Evolutionary conservation across 2,888 invertebrate genomes (phyloP).

Genomic region (Itoplectis maculator): DNA sequence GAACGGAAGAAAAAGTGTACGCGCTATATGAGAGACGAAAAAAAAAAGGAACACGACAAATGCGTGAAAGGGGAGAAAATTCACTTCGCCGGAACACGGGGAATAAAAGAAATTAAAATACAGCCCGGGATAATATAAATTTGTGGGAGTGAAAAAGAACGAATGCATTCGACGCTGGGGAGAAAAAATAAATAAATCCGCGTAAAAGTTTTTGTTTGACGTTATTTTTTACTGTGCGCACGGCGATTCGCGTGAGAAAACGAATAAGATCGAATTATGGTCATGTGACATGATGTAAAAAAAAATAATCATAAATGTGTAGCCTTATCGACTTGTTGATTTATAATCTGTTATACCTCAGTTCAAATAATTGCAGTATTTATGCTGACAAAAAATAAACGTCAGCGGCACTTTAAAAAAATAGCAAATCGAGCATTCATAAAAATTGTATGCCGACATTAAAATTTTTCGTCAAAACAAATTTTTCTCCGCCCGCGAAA

Average conservation of each 20-base stretch:
- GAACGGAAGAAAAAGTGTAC: constrained; percentile 4
- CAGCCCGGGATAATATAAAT: constrained; percentile 11
- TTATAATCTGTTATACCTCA: too few relatives aligned
- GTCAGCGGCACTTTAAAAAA: too few relatives aligned
- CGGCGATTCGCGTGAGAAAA: neutral
- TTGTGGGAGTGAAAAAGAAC: neutral
- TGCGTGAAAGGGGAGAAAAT: constrained; percentile 2
- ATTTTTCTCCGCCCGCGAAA: too few relatives aligned
- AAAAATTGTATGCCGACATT: too few relatives aligned
- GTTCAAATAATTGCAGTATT: too few relatives aligned
- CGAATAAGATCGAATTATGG: too few relatives aligned
- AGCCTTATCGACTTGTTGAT: too few relatives aligned
- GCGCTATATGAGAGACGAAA: neutral
- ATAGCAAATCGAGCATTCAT: too few relatives aligned
- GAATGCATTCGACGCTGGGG: neutral
- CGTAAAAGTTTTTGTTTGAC: neutral
- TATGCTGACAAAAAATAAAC: too few relatives aligned
- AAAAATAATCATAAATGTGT: too few relatives aligned
- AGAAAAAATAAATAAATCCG: neutral
- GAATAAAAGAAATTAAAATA: constrained; percentile 18
- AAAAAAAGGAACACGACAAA: neutral
- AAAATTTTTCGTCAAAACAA: too few relatives aligned
- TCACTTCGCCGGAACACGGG: neutral
- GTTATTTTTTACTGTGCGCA: neutral
- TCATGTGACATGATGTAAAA: too few relatives aligned